These are phyloP conservation scores for Apistogramma diplotaenia DNA, from an alignment of 2,113 vertebrate species.

Conservation along the genomic window DNA sequence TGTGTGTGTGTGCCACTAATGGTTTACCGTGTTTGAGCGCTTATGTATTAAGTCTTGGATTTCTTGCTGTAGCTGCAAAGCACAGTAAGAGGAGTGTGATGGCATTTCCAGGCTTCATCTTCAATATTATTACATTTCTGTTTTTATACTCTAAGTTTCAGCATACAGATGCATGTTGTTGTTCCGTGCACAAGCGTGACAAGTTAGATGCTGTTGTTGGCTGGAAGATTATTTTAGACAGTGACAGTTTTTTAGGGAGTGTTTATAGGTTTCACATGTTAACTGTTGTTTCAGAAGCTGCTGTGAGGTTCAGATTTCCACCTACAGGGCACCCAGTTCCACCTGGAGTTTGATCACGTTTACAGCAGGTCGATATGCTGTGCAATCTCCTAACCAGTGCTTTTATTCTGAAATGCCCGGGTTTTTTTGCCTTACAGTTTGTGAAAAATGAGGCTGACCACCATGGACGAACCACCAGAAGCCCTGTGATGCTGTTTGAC, in stretches of 20 bases:
- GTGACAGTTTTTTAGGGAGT: conserved; percentile 24
- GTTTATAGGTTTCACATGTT: conserved; percentile 37
- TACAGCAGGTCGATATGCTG: neutral
- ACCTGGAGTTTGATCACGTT: neutral
- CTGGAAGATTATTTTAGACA: conserved; percentile 9
- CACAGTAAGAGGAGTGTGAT: neutral
- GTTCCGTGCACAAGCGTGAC: conserved; percentile 8
- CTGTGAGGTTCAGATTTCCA: neutral
- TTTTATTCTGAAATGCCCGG: neutral
- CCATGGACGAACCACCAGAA: conserved; percentile 76
- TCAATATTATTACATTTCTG: neutral
- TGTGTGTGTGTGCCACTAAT: conserved; percentile 60
- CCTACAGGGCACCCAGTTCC: neutral
- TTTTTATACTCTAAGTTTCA: neutral
- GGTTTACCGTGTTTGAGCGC: conserved; percentile 5
- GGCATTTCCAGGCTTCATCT: neutral
- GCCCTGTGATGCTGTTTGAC: conserved; percentile 77
- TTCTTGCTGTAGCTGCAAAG: neutral
- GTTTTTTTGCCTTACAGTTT: conserved; percentile 64
- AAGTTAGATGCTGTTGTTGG: neutral
- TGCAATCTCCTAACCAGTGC: neutral
- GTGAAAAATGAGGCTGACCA: conserved; percentile 73
- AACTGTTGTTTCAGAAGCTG: conserved; percentile 9
- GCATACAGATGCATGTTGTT: conserved; percentile 43
- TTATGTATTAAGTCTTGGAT: neutral